Conservation (phyloP, 2,888 invertebrate species). For the Lepidochrysops patricia region DNA sequence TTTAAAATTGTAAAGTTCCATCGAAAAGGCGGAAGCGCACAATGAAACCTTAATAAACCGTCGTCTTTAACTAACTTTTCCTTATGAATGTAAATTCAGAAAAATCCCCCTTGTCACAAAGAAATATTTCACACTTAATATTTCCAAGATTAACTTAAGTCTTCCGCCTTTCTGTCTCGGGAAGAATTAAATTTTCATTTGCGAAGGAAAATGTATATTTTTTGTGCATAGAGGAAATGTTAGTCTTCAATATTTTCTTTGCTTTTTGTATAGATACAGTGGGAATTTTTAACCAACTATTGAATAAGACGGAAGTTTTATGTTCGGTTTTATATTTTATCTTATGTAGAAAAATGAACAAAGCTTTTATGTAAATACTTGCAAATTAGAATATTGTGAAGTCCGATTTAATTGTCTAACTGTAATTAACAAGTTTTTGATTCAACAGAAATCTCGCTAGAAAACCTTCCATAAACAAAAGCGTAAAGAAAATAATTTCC, state of each 20-base stretch:
- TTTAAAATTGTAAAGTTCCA: not conserved
- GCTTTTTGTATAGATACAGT: no score
- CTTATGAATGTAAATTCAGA: constrained; percentile 4
- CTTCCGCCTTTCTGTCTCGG: not conserved
- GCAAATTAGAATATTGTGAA: no score
- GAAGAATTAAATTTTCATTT: not conserved
- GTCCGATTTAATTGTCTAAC: no score
- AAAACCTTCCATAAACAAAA: no score
- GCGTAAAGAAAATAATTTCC: not conserved
- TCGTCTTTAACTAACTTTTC: constrained; percentile 4
- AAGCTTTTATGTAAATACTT: no score
- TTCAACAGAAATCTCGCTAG: no score
- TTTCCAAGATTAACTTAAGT: constrained; percentile 4
- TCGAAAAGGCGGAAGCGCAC: not conserved
- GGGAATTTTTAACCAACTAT: no score
- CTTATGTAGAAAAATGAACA: no score
- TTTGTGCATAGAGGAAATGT: not conserved
- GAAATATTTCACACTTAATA: constrained; percentile 8
- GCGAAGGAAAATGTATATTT: not conserved
- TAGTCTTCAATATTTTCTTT: not conserved
- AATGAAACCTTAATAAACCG: constrained; percentile 5
- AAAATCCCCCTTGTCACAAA: constrained; percentile 1
- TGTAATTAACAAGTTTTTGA: no score
- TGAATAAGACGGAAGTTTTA: no score
- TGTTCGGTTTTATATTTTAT: no score